phyloP scores from a whole-genome alignment of 2,113 vertebrate species.

The Talpa occidentalis region DNA sequence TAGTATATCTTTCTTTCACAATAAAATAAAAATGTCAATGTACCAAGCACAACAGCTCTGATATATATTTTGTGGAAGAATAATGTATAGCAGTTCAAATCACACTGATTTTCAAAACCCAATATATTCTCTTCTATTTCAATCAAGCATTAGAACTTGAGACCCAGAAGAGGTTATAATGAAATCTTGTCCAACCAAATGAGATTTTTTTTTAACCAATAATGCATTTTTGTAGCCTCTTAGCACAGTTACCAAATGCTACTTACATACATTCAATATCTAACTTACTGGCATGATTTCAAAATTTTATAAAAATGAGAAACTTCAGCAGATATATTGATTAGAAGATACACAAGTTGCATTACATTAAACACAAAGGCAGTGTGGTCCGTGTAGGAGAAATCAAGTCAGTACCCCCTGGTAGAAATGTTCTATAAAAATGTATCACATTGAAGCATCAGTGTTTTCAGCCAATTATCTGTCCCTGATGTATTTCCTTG shows the following conservation, averaged over 20 bases:
- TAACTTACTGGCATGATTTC: slow-evolving; percentile 81
- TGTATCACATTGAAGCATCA: slow-evolving; percentile 81
- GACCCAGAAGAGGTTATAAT: slow-evolving; percentile 66
- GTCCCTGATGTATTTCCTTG: slow-evolving; percentile 83
- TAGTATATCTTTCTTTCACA: slow-evolving; percentile 78
- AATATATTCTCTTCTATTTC: slow-evolving; percentile 74
- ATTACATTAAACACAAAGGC: slow-evolving; percentile 83
- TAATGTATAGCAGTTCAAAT: slow-evolving; percentile 78
- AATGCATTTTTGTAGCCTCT: slow-evolving; percentile 65
- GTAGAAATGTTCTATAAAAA: slow-evolving; percentile 82
- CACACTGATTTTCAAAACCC: slow-evolving; percentile 73
- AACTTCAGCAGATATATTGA: slow-evolving; percentile 73
- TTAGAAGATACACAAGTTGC: slow-evolving; percentile 78
- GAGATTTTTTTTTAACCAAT: slow-evolving; percentile 76
- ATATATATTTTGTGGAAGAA: slow-evolving; percentile 66
- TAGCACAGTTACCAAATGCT: slow-evolving; percentile 74
- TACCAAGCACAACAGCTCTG: slow-evolving; percentile 47
- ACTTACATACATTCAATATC: slow-evolving; percentile 84
- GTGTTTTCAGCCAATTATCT: slow-evolving; percentile 81
- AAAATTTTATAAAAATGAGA: slow-evolving; percentile 78
- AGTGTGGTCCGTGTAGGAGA: slow-evolving; percentile 80
- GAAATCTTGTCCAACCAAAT: slow-evolving; percentile 70
- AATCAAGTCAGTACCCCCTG: slow-evolving; percentile 78
- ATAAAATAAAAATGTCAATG: slow-evolving; percentile 76
- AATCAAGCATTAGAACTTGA: slow-evolving; percentile 70